Evolutionary conservation across 1,140 invertebrate species (phyloP).

Genomic region (Penaeus vannamei): DNA sequence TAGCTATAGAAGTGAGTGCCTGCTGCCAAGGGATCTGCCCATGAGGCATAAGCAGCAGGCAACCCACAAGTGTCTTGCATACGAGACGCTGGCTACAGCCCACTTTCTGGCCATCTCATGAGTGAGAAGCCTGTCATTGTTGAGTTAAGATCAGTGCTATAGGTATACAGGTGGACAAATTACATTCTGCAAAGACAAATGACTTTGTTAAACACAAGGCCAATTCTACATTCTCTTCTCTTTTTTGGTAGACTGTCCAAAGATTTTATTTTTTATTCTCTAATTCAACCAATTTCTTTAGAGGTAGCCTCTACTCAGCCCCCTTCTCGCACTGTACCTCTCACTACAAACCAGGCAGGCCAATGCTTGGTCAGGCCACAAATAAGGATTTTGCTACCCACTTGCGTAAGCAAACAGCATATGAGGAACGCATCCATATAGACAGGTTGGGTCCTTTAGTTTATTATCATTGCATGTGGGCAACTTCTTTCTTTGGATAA

Average conservation of each 20-base stretch:
- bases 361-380: slow-evolving; percentile 27
- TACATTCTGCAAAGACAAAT: too few species aligned
- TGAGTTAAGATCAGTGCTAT: too few species aligned
- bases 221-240: too few species aligned
- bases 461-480: slow-evolving; percentile 3
- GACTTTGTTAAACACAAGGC: too few species aligned
- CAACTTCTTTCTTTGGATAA: neutral
- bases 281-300: slow-evolving; percentile 27
- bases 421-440: slow-evolving; percentile 6
- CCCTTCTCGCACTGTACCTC: slow-evolving; percentile 25
- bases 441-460: slow-evolving; percentile 8
- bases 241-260: neutral
- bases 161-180: too few species aligned
- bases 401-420: slow-evolving; percentile 3
- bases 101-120: too few species aligned
- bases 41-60: too few species aligned
- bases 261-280: neutral
- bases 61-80: too few species aligned
- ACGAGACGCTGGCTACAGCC: too few species aligned
- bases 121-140: too few species aligned
- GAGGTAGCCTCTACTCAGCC: slow-evolving; percentile 2
- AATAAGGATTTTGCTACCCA: slow-evolving; percentile 5
- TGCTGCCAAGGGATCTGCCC: too few species aligned
- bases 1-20: too few species aligned
- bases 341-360: slow-evolving; percentile 6